These are phyloP conservation scores for Pycnomerus fuliginosus DNA, from an alignment of 2,888 invertebrate species.

Conservation along the genomic window DNA sequence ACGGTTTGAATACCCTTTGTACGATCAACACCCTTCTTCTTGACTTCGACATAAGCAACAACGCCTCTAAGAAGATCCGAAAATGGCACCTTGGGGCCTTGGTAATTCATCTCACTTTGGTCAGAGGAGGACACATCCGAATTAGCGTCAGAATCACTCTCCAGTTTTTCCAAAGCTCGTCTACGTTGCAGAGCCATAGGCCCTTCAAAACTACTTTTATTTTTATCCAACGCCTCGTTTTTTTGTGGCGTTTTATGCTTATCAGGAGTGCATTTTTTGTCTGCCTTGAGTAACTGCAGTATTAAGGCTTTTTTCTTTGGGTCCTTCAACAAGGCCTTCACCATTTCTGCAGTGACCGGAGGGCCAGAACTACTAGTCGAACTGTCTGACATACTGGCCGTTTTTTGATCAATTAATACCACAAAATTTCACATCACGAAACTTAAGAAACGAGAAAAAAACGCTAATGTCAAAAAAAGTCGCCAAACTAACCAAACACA, in stretches of 20 bases:
- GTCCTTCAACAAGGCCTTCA: constrained; percentile 35
- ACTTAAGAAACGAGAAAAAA: too few species aligned
- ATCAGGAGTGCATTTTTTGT: constrained; percentile 37
- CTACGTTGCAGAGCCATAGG: constrained; percentile 45
- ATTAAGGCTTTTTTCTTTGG: constrained; percentile 42
- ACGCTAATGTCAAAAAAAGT: too few species aligned
- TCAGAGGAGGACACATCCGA: constrained; percentile 25
- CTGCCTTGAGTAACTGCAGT: constrained; percentile 36
- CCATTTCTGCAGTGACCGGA: neutral
- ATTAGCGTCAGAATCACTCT: constrained; percentile 1
- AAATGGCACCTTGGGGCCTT: constrained; percentile 29
- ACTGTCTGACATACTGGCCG: neutral
- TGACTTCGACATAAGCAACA: constrained; percentile 47
- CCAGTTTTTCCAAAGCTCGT: constrained; percentile 34
- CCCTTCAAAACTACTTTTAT: constrained; percentile 40
- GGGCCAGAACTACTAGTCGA: too few species aligned
- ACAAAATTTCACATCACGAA: too few species aligned
- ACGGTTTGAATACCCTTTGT: constrained; percentile 46
- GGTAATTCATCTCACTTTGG: constrained; percentile 11
- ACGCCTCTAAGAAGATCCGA: constrained; percentile 43
- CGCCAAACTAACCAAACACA: too few species aligned
- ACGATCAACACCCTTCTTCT: constrained; percentile 38
- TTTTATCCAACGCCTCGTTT: constrained; percentile 15
- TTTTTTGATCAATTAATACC: neutral
- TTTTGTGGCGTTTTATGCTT: constrained; percentile 21